Evolutionary conservation across 2,888 invertebrate species (phyloP).

Genomic region (Flabesymbios commensalis): DNA sequence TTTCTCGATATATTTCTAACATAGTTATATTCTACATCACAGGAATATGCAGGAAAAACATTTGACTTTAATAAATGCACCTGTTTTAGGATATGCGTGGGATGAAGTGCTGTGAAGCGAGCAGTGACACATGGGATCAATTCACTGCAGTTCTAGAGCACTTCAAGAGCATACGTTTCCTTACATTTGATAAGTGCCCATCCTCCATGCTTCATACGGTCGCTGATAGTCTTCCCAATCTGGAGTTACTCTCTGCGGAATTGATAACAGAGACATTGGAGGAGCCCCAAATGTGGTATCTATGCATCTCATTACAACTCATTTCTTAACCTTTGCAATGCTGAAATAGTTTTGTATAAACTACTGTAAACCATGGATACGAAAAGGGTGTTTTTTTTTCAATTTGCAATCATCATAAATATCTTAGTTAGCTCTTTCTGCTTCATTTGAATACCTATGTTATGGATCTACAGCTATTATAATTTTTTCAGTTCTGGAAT

Average conservation of each 20-base stretch:
- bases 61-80: too few relatives aligned
- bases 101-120: conserved; percentile 38
- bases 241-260: conserved; percentile 43
- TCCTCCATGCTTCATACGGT: conserved; percentile 42
- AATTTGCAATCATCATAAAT: too few relatives aligned
- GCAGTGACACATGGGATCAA: conserved; percentile 46
- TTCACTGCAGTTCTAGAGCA: conserved; percentile 40
- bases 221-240: conserved; percentile 37
- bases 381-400: too few relatives aligned
- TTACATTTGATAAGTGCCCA: conserved; percentile 49
- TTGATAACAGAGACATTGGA: conserved; percentile 39
- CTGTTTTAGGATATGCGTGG: conserved; percentile 45
- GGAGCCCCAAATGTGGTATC: conserved; percentile 41
- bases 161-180: conserved; percentile 34
- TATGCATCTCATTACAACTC: background rate
- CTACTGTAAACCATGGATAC: too few relatives aligned
- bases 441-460: too few relatives aligned
- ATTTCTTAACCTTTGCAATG: background rate
- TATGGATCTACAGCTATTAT: too few relatives aligned
- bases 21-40: too few relatives aligned
- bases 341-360: too few relatives aligned
- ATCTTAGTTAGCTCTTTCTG: too few relatives aligned
- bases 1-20: too few relatives aligned
- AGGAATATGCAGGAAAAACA: too few relatives aligned
- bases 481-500: too few relatives aligned